Percentiles rank a stretch among this genome's conserved stretches.
Conservation (phyloP, 2,113 vertebrate genomes). For the Desmodus rotundus region DNA sequence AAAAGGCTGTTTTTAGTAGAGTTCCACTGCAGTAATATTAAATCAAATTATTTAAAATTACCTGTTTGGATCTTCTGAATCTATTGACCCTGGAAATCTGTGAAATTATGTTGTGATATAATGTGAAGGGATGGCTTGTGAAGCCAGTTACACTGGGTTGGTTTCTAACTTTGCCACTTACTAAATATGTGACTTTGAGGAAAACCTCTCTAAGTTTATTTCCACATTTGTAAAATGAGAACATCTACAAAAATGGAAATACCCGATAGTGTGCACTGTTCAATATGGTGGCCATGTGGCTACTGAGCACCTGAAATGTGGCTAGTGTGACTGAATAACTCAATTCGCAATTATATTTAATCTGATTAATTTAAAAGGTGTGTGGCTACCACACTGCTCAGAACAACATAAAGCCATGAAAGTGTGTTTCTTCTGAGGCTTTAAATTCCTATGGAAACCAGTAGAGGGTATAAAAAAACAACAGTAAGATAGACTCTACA, state of each 20-base stretch:
- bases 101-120: not conserved
- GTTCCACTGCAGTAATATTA: not conserved
- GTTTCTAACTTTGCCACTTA: not conserved
- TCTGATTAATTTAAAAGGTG: not conserved
- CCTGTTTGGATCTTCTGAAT: not conserved
- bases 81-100: not conserved
- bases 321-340: not conserved
- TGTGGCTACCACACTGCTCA: not conserved
- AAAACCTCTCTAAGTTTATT: not conserved
- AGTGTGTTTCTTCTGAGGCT: not conserved
- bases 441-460: not conserved
- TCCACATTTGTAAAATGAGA: slow-evolving; percentile 32
- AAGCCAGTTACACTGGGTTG: not conserved
- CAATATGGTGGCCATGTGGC: not conserved
- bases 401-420: not conserved
- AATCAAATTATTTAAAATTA: slow-evolving; percentile 8
- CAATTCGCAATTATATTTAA: slow-evolving; percentile 6
- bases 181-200: not conserved
- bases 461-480: not conserved
- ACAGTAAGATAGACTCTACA: not conserved
- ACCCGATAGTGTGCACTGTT: not conserved
- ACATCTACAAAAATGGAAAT: not conserved
- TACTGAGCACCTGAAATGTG: not conserved
- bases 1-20: not conserved
- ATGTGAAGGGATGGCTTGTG: not conserved